These are phyloP conservation scores for Pterocles gutturalis DNA, from an alignment of 2,113 vertebrate species.

Conservation along the genomic window DNA sequence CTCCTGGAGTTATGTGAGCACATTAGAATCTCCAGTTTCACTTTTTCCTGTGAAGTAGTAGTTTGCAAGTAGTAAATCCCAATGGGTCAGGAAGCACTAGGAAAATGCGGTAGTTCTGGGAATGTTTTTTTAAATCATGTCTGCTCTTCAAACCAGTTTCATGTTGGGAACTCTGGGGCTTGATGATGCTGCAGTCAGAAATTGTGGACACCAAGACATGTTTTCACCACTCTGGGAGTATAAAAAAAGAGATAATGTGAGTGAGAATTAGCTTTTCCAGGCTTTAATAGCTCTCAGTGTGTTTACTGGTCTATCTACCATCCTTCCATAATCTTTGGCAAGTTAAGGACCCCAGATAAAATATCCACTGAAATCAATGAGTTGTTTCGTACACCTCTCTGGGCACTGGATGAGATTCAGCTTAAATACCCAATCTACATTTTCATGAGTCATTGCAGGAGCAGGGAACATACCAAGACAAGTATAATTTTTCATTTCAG, in stretches of 20 bases:
- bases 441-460: constrained; percentile 34
- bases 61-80: neutral
- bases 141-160: neutral
- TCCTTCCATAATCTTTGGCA: neutral
- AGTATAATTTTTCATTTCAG: neutral
- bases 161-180: neutral
- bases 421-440: constrained; percentile 16
- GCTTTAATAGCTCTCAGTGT: neutral
- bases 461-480: neutral
- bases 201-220: neutral
- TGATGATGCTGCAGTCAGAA: neutral
- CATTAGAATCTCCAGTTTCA: neutral
- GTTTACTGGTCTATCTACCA: neutral
- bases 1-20: neutral
- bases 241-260: neutral
- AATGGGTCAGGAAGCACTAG: neutral
- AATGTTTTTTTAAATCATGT: neutral
- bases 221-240: neutral
- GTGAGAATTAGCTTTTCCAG: neutral
- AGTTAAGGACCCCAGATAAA: constrained; percentile 4
- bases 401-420: neutral
- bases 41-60: neutral
- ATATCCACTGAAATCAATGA: neutral
- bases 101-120: neutral
- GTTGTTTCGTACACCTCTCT: neutral